Evolutionary conservation across 2,888 invertebrate genomes (phyloP), one percentile per base, ranked within the genome.

Genomic region (Trichopria drosophilae): DNA sequence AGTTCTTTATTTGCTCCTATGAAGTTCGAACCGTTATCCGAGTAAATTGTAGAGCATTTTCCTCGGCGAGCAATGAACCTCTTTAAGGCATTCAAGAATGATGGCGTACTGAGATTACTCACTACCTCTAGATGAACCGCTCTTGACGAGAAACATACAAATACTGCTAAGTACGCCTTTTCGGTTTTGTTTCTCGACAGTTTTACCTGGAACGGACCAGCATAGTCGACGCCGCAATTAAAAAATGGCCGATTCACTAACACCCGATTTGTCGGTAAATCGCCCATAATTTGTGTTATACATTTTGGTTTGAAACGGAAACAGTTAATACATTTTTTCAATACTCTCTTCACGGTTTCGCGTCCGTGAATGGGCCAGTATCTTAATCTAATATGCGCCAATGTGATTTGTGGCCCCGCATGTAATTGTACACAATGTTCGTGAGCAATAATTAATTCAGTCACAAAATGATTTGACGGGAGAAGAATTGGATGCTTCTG

Each of bases 21-120:
- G 36, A 67, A 68, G 35, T 65, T 68, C 3, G 59, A 61, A 1
- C 60, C 65, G 18, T 57, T 61, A 40, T 69, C 65, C 28, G 59
- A 60, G 20, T 45, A 36, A 2, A 62, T 43, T 6, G 44, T 46
- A 2, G 26, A 34, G 2, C 55, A 55, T 7, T 42, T 20, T 9
- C 61, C 61, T 18, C 64, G 42, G 28, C 61, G 36, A 16, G 55
- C 44, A 1, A 59, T 41, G 36, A 66, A 64, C n/a, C 64, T 43
- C 13, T 51, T 35, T 6, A 62, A 41, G 0, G 58, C 46, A 1
- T 52, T 57, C 1, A 64, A 6, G 16, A 66, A 64, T 2, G 53
- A 48, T 1, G 51, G 57, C 0, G 60, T 45, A 3, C 53, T 35
- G 2, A 63, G 35, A 13, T 57, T 55, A n/a, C 43, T 53, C 1